Percentiles rank a stretch among this genome's conserved stretches.
Conservation (phyloP, 1,140 invertebrate genomes). For the Anastrepha ludens region DNA sequence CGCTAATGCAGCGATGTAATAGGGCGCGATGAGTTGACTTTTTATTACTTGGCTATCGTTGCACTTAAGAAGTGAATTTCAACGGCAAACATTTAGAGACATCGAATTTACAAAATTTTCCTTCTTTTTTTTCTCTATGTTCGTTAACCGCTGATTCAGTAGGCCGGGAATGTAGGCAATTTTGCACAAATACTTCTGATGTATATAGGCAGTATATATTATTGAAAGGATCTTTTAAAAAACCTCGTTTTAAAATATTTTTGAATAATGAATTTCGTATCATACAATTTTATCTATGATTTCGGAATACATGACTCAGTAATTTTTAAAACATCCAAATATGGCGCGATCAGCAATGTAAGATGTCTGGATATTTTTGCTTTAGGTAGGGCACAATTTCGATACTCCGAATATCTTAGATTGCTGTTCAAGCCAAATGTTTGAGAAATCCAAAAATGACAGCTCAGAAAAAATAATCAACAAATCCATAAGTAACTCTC, state of each 20-base stretch:
- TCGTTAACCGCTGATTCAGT: too few species aligned
- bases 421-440: slow-evolving; percentile 11
- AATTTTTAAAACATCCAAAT: neutral
- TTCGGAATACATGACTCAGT: neutral
- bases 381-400: too few species aligned
- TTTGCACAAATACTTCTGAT: slow-evolving; percentile 45
- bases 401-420: neutral
- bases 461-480: neutral
- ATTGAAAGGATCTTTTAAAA: slow-evolving; percentile 8
- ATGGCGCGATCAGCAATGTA: slow-evolving; percentile 33
- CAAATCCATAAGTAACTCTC: neutral
- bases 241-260: slow-evolving; percentile 5
- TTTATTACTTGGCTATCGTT: too few species aligned
- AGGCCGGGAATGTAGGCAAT: neutral
- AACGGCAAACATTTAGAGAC: too few species aligned
- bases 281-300: neutral
- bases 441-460: slow-evolving; percentile 8
- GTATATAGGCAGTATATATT: slow-evolving; percentile 44
- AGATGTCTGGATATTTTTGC: neutral
- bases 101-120: too few species aligned
- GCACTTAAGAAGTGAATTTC: too few species aligned
- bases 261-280: slow-evolving; percentile 8
- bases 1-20: too few species aligned
- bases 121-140: too few species aligned
- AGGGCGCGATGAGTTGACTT: too few species aligned